Evolutionary conservation across 2,797 vertebrate species (phyloP).

Genomic region (Notamacropus eugenii): DNA sequence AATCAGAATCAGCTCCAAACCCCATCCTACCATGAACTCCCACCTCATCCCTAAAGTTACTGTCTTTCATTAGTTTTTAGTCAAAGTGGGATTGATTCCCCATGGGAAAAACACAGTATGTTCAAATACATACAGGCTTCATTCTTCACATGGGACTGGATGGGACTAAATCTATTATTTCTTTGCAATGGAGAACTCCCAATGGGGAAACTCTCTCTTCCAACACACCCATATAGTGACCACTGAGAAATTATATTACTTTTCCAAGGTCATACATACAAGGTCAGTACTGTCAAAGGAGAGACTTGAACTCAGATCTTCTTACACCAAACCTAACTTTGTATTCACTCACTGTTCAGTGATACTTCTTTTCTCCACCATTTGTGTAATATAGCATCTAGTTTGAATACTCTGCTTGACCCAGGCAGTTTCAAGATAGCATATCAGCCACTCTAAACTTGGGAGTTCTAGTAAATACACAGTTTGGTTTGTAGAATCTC

Average conservation of each 20-base stretch:
- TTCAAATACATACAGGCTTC: background rate
- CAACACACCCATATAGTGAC: background rate
- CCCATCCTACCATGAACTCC: background rate
- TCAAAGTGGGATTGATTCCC: background rate
- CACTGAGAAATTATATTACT: background rate
- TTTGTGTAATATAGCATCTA: background rate
- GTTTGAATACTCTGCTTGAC: background rate
- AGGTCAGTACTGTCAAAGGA: background rate
- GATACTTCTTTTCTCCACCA: background rate
- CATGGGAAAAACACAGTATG: background rate
- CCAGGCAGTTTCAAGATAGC: background rate
- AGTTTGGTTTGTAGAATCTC: background rate
- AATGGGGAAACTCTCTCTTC: background rate
- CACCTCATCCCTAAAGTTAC: background rate
- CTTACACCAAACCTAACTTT: background rate
- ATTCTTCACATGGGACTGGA: background rate
- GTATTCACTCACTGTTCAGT: background rate
- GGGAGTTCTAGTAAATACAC: background rate
- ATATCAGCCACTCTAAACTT: background rate
- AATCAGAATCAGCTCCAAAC: background rate
- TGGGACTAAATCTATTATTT: background rate
- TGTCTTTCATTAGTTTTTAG: background rate
- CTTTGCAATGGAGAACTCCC: background rate
- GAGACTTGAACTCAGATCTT: background rate
- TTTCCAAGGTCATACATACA: background rate